Base-by-base conservation (phyloP, 2,888 invertebrate genomes). In the Pachydiplax longipennis region DNA sequence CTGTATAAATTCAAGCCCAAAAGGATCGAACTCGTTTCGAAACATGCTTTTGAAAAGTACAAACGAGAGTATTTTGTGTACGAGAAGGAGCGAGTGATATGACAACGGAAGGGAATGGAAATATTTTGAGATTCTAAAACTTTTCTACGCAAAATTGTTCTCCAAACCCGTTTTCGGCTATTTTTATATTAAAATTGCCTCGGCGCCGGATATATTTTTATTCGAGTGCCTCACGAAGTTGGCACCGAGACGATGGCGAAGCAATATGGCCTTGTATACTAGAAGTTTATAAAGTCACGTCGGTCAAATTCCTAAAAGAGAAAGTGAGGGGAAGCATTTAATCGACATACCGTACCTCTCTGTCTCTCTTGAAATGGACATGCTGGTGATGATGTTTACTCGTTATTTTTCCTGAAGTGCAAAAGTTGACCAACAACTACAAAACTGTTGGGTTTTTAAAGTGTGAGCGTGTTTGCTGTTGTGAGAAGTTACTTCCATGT, bases 281-380 rank as follows among this genome's bases (percentile, higher is more conserved):
- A 87, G 87, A 87, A 87, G 87, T 87, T 87, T 87, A 65, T 37
- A 87, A 87, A 87, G 87, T 87, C 87, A 87, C 87, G 87, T 61
- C 87, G 83, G 83, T 83, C 83, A 83, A 58, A 87, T 87, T 87
- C 87, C 87, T 87, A 87, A 87, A 87, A 87, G 87, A 65, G 87
- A 87, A 87, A 87, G 87, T 87, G 83, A 83, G 83, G 35, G 87
- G 87, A 87, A 87, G 87, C 87, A 87, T 87, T 87, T 87, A 87
- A 87, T 37, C 65, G 87, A 61, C 65, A 53, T 83, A 83, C 83
- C 83, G 58, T 83, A 31, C 83, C 83, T 83, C 83, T 83, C 83
- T 83, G 53, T 53, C 58, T 53, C 53, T 83, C 83, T 83, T 87
- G 22, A 87, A 87, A 87, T 87, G 87, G 65, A 61, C 58, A 83